A percentile compares a stretch with the other conserved stretches of the same genome.
phyloP scores from a whole-genome alignment of 2,113 vertebrate species.

The Syngnathoides biaculeatus region DNA sequence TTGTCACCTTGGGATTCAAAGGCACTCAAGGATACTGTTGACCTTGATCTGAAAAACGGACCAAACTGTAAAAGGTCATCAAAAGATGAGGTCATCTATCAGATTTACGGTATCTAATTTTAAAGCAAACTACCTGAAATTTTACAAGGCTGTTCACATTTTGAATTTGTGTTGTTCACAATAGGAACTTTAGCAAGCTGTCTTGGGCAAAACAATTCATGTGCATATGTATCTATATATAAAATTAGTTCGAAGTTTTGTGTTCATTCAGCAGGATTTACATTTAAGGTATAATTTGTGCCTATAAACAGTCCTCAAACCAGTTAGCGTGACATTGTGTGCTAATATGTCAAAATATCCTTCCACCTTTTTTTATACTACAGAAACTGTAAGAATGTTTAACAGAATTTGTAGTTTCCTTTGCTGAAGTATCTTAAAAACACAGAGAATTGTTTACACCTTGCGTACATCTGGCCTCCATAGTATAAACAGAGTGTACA shows the following conservation, averaged over 20 bases:
- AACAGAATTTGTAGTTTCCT: not conserved
- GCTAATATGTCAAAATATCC: not conserved
- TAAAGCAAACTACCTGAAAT: slow-evolving; percentile 2
- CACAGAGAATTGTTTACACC: not conserved
- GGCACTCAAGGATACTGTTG: slow-evolving; percentile 8
- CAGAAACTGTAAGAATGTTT: not conserved
- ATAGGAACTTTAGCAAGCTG: slow-evolving; percentile 12
- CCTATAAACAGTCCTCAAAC: slow-evolving; percentile 6
- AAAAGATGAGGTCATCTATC: slow-evolving; percentile 23
- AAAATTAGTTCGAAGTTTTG: slow-evolving; percentile 17
- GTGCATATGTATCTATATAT: not conserved
- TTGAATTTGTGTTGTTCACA: slow-evolving; percentile 14
- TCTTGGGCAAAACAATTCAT: no score
- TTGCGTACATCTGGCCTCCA: not conserved
- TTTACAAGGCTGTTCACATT: slow-evolving; percentile 12
- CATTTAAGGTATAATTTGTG: slow-evolving; percentile 15
- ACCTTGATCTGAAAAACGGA: slow-evolving; percentile 57
- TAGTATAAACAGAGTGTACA: not conserved
- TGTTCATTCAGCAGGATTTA: slow-evolving; percentile 15
- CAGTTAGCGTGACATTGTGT: slow-evolving; percentile 13
- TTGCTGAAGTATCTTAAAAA: not conserved
- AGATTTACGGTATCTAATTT: not conserved
- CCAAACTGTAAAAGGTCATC: slow-evolving; percentile 61
- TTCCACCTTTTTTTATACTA: not conserved
- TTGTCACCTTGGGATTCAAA: not conserved